Conservation (phyloP, 2,113 vertebrate genomes). For the Equus quagga region DNA sequence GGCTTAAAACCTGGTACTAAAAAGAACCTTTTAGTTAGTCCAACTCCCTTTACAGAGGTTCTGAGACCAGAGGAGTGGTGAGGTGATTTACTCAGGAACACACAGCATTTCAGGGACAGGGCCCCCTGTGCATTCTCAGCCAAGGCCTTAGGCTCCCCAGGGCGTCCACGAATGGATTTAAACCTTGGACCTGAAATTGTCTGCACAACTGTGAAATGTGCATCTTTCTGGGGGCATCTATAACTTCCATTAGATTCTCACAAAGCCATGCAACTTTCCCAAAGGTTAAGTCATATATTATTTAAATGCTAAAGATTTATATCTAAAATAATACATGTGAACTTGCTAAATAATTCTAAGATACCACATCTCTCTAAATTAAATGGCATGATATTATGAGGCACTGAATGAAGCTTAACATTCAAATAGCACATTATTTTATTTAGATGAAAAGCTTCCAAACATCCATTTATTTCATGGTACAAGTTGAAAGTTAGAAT, state of each 20-base stretch:
- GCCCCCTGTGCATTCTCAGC: background rate
- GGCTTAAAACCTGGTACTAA: background rate
- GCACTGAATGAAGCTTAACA: background rate
- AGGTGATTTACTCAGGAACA: background rate
- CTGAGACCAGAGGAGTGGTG: background rate
- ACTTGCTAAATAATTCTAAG: slow-evolving; percentile 26
- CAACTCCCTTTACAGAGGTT: background rate
- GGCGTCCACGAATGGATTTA: background rate
- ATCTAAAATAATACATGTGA: background rate
- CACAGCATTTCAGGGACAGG: background rate
- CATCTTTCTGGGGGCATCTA: background rate
- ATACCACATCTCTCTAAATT: background rate
- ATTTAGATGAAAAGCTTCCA: background rate
- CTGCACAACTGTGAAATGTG: background rate
- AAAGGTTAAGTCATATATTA: background rate
- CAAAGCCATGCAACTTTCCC: background rate
- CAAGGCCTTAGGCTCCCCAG: background rate
- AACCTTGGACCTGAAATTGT: background rate
- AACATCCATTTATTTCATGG: background rate
- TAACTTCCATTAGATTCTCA: background rate
- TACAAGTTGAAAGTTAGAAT: background rate
- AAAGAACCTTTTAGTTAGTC: background rate
- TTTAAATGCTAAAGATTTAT: background rate
- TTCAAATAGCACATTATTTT: background rate
- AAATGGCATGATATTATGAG: background rate